phyloP scores from a whole-genome alignment of 1,140 invertebrate genomes.

The Drosophila suzukii region DNA sequence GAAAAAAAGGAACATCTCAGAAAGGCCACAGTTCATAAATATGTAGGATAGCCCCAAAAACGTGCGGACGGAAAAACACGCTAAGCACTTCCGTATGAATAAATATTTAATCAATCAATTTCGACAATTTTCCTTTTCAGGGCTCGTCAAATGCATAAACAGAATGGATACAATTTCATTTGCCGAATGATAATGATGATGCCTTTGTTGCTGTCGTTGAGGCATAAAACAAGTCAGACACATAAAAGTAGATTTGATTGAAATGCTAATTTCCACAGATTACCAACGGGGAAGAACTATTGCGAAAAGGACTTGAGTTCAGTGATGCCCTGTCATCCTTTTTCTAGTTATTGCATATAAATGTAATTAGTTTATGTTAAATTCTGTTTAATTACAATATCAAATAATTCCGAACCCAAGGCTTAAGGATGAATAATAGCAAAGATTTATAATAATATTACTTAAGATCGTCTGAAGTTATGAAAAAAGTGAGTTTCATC shows the following conservation, averaged over 20 bases:
- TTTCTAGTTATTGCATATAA: neutral
- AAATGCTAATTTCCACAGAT: slow-evolving; percentile 72
- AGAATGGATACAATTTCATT: slow-evolving; percentile 58
- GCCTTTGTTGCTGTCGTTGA: slow-evolving; percentile 40
- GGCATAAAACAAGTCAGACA: slow-evolving; percentile 78
- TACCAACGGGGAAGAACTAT: slow-evolving; percentile 39
- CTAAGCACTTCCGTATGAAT: slow-evolving; percentile 75
- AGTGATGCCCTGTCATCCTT: neutral
- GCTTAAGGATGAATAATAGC: too few relatives aligned
- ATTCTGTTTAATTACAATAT: too few relatives aligned
- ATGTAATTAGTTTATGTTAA: too few relatives aligned
- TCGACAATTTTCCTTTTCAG: slow-evolving; percentile 59
- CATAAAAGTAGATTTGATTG: slow-evolving; percentile 79
- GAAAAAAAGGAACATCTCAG: neutral
- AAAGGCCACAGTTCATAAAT: slow-evolving; percentile 47
- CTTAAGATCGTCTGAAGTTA: too few relatives aligned
- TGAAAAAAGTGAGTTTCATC: too few relatives aligned
- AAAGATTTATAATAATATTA: too few relatives aligned
- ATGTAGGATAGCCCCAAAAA: slow-evolving; percentile 21
- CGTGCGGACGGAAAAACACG: slow-evolving; percentile 27
- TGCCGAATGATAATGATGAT: slow-evolving; percentile 40
- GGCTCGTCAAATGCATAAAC: slow-evolving; percentile 68
- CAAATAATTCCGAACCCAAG: too few relatives aligned
- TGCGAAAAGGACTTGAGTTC: too few relatives aligned
- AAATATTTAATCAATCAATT: slow-evolving; percentile 83